phyloP scores from a whole-genome alignment of 1,140 invertebrate species.

The Temnothorax nylanderi region DNA sequence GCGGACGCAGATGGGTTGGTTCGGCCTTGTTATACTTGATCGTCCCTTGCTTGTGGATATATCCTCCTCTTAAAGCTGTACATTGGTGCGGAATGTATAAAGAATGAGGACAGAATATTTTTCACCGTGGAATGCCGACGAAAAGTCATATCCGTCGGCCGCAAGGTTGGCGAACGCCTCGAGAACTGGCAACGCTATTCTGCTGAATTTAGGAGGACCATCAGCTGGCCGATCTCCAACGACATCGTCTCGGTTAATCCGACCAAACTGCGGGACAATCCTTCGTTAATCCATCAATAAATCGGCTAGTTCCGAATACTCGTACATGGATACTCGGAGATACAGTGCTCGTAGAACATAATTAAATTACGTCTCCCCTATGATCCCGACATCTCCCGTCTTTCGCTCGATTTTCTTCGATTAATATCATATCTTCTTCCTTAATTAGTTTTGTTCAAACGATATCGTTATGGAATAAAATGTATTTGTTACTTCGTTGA shows the following conservation, averaged over 20 bases:
- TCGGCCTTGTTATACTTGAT: conserved; percentile 94
- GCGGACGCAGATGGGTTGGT: conserved; percentile 91
- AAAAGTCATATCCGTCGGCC: neutral
- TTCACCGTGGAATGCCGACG: neutral
- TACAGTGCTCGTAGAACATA: neutral
- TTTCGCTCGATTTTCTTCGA: neutral
- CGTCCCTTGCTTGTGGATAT: conserved; percentile 97
- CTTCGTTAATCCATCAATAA: conserved; percentile 40
- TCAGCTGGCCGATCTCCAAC: conserved; percentile 1
- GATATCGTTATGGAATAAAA: neutral
- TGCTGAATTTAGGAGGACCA: conserved; percentile 27
- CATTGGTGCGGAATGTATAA: conserved; percentile 93
- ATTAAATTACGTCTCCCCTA: neutral
- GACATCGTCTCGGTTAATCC: conserved; percentile 6
- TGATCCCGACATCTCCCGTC: neutral
- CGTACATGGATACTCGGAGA: neutral
- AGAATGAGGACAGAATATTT: too few relatives aligned
- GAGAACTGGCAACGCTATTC: neutral
- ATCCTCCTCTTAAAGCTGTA: conserved; percentile 93
- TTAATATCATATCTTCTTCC: neutral
- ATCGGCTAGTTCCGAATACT: neutral
- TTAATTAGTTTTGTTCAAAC: neutral
- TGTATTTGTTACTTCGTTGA: neutral
- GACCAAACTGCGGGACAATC: neutral
- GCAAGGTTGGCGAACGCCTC: conserved; percentile 23